Percentiles rank a stretch among this genome's conserved stretches.
Evolutionary conservation across 2,113 vertebrate genomes (phyloP).

Genomic region (Petaurus breviceps): DNA sequence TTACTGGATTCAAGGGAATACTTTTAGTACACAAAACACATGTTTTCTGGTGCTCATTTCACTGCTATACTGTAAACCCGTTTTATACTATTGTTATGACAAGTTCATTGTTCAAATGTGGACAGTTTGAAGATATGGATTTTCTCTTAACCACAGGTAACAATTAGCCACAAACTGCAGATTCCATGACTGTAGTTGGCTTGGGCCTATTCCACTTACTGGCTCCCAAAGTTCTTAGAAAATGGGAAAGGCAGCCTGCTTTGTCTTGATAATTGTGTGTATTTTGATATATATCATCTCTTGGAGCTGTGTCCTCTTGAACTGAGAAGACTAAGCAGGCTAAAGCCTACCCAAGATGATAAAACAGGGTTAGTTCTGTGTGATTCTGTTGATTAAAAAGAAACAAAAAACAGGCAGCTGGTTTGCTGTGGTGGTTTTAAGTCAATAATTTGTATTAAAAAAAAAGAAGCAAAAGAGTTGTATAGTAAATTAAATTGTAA

Average conservation of each 20-base stretch:
- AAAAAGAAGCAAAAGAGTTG: slow-evolving; percentile 90
- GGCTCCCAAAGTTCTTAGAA: slow-evolving; percentile 62
- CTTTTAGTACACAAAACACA: slow-evolving; percentile 79
- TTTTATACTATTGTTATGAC: slow-evolving; percentile 81
- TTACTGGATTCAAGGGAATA: slow-evolving; percentile 85
- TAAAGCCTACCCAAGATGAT: slow-evolving; percentile 80
- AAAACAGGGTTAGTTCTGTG: slow-evolving; percentile 91
- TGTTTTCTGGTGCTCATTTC: slow-evolving; percentile 91
- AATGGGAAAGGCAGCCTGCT: slow-evolving; percentile 74
- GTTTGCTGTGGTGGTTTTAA: slow-evolving; percentile 94
- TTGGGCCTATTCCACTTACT: slow-evolving; percentile 69
- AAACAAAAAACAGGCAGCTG: slow-evolving; percentile 92
- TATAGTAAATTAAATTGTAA: slow-evolving; percentile 98
- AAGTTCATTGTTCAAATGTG: slow-evolving; percentile 81
- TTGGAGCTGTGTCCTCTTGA: slow-evolving; percentile 76
- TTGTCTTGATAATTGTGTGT: slow-evolving; percentile 74
- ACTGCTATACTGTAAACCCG: slow-evolving; percentile 84
- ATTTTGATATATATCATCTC: slow-evolving; percentile 76
- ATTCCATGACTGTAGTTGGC: slow-evolving; percentile 74
- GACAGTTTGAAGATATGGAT: slow-evolving; percentile 78
- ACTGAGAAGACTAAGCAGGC: slow-evolving; percentile 82
- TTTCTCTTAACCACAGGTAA: slow-evolving; percentile 83
- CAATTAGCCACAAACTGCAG: slow-evolving; percentile 77
- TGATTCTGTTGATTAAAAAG: slow-evolving; percentile 78
- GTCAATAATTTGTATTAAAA: slow-evolving; percentile 92